Evolutionary conservation across 2,113 vertebrate genomes (phyloP), one percentile per base, ranked within the genome.

Genomic region (Cryptotis parvus): DNA sequence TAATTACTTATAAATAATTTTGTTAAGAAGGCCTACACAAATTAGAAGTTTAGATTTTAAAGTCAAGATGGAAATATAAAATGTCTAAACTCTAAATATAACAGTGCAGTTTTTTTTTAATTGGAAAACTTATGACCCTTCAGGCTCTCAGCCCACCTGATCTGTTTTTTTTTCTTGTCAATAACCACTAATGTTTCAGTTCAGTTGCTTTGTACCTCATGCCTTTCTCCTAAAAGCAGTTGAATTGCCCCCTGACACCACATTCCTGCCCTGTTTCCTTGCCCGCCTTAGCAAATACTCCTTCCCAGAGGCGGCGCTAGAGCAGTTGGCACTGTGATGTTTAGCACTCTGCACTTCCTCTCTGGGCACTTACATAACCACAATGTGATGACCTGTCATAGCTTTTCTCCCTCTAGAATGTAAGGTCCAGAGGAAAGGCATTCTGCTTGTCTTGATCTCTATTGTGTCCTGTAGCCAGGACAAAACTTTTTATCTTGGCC

Each of bases 1-100:
- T 55, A 83, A 55, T 90, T 90, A 76, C 72, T 88, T 93, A 66
- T 15, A 69, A 89, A 75, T 77, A 58, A 18, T 84, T 63, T 88
- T 93, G 35, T 76, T 80, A 82, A 88, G 85, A 68, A 87, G 87
- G 43, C 43, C 65, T 91, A 27, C 31, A 76, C 31, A 82, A 72
- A 68, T 41, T 83, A 33, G 24, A 88, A 79, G 55, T 37, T 90
- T 83, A 73, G 37, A 81, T 74, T 87, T 84, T 76, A 76, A 89
- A 73, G 2, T 89, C 83, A 92, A 87, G 27, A 52, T 78, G 33
- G 69, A 86, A 83, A 87, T 58, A 27, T 10, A 89, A 4, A 77
- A 91, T 89, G 52, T 84, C 70, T 65, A 93, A 81, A 41, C 24
- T 41, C 26, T 78, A 73, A 49, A 15, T 79, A 74, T 26, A 63